Evolutionary conservation across 2,888 invertebrate genomes (phyloP).

Genomic region (Xanthia icteritia): DNA sequence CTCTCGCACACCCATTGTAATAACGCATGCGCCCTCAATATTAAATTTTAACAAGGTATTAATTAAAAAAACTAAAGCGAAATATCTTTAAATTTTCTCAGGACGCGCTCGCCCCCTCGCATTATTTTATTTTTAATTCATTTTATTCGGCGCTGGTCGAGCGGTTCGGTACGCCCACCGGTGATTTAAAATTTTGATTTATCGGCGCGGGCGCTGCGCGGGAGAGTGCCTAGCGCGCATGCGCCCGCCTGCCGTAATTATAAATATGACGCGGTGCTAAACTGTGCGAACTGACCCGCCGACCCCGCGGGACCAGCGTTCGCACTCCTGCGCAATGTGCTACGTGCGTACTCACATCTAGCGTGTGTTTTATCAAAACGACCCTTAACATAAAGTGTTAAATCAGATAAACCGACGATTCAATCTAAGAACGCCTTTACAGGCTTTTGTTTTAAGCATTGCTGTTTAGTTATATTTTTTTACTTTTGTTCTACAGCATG

Average conservation of each 20-base stretch:
- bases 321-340: constrained; percentile 72
- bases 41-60: constrained; percentile 91
- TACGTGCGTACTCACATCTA: constrained; percentile 61
- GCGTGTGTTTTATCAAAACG: constrained; percentile 65
- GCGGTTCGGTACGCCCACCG: constrained; percentile 87
- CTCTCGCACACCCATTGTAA: constrained; percentile 90
- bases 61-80: constrained; percentile 91
- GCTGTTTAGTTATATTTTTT: constrained; percentile 25
- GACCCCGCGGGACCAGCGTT: constrained; percentile 78
- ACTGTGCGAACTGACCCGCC: constrained; percentile 87
- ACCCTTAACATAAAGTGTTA: constrained; percentile 63
- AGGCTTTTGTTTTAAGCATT: constrained; percentile 45
- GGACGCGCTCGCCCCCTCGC: constrained; percentile 86
- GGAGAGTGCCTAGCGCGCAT: constrained; percentile 79
- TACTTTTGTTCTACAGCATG: constrained; percentile 26
- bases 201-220: constrained; percentile 84
- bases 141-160: constrained; percentile 89
- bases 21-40: constrained; percentile 89
- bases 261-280: constrained; percentile 90
- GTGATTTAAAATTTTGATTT: constrained; percentile 91
- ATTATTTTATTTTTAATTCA: constrained; percentile 90
- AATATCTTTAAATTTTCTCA: constrained; percentile 90
- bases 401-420: constrained; percentile 63
- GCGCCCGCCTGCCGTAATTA: constrained; percentile 85
- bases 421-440: constrained; percentile 54